phyloP scores from a whole-genome alignment of 2,888 invertebrate genomes.

The Sarcophaga carnaria region DNA sequence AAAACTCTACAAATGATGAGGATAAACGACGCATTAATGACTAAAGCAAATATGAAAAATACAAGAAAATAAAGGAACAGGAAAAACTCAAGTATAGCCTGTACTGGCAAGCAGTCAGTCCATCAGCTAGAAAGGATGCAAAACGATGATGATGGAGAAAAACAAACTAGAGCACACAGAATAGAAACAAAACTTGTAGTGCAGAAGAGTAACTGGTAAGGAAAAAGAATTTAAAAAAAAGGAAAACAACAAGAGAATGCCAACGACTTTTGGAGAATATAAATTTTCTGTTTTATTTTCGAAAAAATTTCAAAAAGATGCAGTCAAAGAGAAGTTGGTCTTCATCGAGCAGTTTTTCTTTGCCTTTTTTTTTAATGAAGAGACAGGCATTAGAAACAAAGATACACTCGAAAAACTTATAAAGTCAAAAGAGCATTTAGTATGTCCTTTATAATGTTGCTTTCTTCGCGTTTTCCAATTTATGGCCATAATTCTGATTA shows the following conservation, averaged over 20 bases:
- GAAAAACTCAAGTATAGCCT: conserved; percentile 50
- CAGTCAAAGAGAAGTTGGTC: conserved; percentile 14
- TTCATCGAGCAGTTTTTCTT: background rate
- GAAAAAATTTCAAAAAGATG: conserved; percentile 44
- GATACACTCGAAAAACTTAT: conserved; percentile 25
- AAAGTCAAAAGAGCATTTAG: too few relatives aligned
- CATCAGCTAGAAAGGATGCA: conserved; percentile 65
- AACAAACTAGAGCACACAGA: conserved; percentile 4
- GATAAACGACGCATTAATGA: conserved; percentile 68
- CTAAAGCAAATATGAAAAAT: conserved; percentile 62
- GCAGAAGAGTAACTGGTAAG: conserved; percentile 6
- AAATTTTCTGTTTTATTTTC: conserved; percentile 63
- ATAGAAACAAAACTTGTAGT: conserved; percentile 1
- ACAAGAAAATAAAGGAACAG: conserved; percentile 25
- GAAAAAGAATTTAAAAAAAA: conserved; percentile 40
- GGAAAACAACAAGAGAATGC: conserved; percentile 27
- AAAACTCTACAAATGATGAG: conserved; percentile 62
- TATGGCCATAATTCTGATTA: too few relatives aligned
- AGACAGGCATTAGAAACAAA: conserved; percentile 2
- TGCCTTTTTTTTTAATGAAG: background rate
- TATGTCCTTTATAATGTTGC: too few relatives aligned
- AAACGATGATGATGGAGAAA: conserved; percentile 9
- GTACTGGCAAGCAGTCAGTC: conserved; percentile 41
- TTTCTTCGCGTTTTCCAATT: too few relatives aligned
- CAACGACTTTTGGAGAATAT: conserved; percentile 58